These are phyloP conservation scores for Eleutherodactylus coqui DNA, from an alignment of 2,797 vertebrate species.

Conservation along the genomic window DNA sequence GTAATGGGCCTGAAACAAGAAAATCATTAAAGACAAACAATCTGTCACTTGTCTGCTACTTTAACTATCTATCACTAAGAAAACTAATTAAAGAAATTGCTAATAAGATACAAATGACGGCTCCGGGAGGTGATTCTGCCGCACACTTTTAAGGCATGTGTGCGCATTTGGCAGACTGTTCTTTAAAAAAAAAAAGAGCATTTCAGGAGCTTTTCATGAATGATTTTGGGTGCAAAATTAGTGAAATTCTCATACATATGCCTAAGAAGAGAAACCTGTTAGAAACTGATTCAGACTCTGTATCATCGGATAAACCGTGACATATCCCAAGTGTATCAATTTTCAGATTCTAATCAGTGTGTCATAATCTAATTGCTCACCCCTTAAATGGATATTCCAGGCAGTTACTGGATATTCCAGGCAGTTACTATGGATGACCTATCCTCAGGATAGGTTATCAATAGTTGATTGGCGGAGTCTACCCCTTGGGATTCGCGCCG, in stretches of 20 bases:
- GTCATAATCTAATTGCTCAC: too few relatives aligned
- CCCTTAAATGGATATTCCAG: too few relatives aligned
- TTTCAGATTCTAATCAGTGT: too few relatives aligned
- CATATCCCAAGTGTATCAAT: too few relatives aligned
- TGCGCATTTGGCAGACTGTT: conserved; percentile 76
- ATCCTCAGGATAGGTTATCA: too few relatives aligned
- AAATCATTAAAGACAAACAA: conserved; percentile 91
- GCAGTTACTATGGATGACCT: too few relatives aligned
- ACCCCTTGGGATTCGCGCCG: too few relatives aligned
- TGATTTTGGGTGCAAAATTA: conserved; percentile 36
- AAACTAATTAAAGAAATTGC: conserved; percentile 86
- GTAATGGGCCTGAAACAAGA: conserved; percentile 88
- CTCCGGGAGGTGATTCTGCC: conserved; percentile 73
- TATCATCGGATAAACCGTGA: too few relatives aligned
- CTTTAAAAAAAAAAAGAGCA: conserved; percentile 71
- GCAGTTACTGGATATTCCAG: too few relatives aligned
- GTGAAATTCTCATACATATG: conserved; percentile 36
- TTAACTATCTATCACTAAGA: conserved; percentile 84
- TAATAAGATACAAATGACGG: conserved; percentile 90
- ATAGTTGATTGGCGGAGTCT: too few relatives aligned
- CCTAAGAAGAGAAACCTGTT: neutral
- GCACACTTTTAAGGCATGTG: conserved; percentile 77
- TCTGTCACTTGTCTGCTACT: conserved; percentile 87
- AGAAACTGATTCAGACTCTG: neutral
- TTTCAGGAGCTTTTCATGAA: conserved; percentile 41